Percentiles rank a stretch among this genome's conserved stretches.
Evolutionary conservation across 2,113 vertebrate genomes (phyloP).

Genomic region (Dromaius novaehollandiae): DNA sequence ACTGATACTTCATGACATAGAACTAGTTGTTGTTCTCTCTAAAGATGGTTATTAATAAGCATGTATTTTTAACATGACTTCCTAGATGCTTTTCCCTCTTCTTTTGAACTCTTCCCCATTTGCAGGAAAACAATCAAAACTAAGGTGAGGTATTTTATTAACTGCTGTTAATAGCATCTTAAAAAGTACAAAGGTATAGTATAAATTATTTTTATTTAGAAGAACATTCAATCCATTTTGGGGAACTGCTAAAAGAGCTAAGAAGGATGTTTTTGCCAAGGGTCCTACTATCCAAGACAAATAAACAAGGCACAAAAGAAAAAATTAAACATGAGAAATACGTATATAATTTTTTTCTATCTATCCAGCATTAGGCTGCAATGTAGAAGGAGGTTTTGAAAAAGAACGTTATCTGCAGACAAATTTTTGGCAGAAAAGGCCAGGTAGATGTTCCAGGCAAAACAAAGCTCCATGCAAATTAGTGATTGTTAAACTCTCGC

Average conservation of each 20-base stretch:
- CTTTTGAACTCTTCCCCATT: neutral
- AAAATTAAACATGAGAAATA: neutral
- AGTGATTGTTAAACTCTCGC: neutral
- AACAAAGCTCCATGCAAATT: neutral
- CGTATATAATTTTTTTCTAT: neutral
- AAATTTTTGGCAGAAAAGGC: neutral
- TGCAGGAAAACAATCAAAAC: neutral
- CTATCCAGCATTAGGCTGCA: neutral
- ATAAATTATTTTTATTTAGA: neutral
- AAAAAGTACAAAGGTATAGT: neutral
- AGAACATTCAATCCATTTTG: neutral
- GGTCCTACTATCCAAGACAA: neutral
- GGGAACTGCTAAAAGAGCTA: neutral
- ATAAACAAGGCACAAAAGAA: fast-evolving
- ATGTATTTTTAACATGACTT: neutral
- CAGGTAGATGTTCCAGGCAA: neutral
- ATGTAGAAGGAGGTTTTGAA: neutral
- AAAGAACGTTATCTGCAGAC: neutral
- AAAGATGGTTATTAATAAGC: neutral
- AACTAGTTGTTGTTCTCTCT: neutral
- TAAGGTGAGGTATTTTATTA: neutral
- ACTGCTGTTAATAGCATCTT: neutral
- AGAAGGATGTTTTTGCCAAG: neutral
- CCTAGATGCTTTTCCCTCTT: neutral
- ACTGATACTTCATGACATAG: neutral